A percentile compares a stretch with the other conserved stretches of the same genome.
Conservation (phyloP, 92 coral and sea anemone species). For the Actinernus sp. region DNA sequence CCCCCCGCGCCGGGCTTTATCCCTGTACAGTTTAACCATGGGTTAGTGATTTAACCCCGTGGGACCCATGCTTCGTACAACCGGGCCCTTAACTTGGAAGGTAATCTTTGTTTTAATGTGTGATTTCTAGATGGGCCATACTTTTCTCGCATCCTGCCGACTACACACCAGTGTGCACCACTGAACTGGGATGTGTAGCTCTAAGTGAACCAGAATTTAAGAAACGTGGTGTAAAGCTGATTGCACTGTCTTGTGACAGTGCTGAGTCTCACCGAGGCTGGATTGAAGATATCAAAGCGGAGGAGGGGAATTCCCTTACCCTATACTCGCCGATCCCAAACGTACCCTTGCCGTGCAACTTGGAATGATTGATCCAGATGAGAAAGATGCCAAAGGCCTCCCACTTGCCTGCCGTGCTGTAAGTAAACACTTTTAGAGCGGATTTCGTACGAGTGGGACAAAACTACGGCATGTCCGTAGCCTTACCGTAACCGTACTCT, state of each 20-base stretch:
- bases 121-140: conserved; percentile 82
- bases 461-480: no score
- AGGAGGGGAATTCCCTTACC: conserved; percentile 63
- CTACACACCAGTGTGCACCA: conserved; percentile 98
- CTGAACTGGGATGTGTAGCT: conserved; percentile 92
- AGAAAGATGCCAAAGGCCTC: conserved; percentile 87
- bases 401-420: conserved; percentile 98
- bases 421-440: no score
- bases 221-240: conserved; percentile 88
- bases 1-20: no score
- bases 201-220: conserved; percentile 59
- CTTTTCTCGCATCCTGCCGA: conserved; percentile 99
- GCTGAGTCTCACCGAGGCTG: conserved; percentile 94
- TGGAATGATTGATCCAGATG: conserved; percentile 98
- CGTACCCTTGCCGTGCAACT: conserved; percentile 88
- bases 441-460: no score
- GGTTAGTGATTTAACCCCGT: no score
- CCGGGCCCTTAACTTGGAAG: no score
- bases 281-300: conserved; percentile 80
- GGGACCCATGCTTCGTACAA: no score
- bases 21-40: no score
- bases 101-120: no score
- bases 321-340: conserved; percentile 91
- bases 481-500: no score
- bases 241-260: conserved; percentile 86